Evolutionary conservation across 2,797 vertebrate genomes (phyloP).

Genomic region (Vultur gryphus): DNA sequence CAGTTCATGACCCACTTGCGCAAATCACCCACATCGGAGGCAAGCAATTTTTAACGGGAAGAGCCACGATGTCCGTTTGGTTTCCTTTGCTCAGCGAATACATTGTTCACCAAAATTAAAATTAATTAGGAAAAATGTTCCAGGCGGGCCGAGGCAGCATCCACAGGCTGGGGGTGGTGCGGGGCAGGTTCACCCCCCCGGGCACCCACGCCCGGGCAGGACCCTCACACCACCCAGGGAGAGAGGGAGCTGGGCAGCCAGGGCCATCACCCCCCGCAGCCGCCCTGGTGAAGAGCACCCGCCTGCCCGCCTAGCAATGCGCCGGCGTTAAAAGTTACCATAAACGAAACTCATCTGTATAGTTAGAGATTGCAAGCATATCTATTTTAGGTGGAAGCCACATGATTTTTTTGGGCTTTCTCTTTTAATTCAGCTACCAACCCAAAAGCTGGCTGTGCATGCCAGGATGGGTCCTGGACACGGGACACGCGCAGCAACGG

Average conservation of each 20-base stretch:
- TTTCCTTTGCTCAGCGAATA: not conserved
- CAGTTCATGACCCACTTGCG: not conserved
- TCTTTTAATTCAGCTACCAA: not conserved
- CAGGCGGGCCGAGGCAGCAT: not conserved
- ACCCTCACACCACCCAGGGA: not conserved
- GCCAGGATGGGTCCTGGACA: not conserved
- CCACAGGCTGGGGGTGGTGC: not conserved
- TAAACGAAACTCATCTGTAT: accelerated
- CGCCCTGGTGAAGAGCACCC: not conserved
- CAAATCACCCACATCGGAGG: not conserved
- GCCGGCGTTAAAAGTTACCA: too few relatives aligned
- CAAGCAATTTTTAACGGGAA: not conserved
- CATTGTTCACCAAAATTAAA: not conserved
- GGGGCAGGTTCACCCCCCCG: not conserved
- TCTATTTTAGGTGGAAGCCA: not conserved
- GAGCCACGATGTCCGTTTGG: not conserved
- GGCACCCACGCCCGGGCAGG: too few relatives aligned
- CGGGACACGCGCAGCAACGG: accelerated
- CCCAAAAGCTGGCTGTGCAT: too few relatives aligned
- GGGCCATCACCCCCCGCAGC: not conserved
- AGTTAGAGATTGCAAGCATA: not conserved
- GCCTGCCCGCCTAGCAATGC: accelerated
- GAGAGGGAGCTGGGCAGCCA: not conserved
- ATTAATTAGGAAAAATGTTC: not conserved
- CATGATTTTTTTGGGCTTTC: not conserved